Conservation (phyloP, 1,140 invertebrate genomes). For the Laupala kohalensis region DNA sequence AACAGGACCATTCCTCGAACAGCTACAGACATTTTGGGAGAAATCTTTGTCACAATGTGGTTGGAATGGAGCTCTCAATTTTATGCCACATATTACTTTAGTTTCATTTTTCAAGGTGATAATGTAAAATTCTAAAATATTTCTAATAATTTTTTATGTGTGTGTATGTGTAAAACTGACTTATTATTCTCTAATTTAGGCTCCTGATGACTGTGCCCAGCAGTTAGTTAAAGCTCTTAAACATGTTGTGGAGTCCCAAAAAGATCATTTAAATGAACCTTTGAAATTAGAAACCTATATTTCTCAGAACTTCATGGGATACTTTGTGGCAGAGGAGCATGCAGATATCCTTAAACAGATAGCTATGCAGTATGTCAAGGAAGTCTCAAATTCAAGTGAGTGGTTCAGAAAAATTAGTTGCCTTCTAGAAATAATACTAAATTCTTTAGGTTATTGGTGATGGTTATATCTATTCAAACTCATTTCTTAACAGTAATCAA, state of each 20-base stretch:
- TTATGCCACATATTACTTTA: slow-evolving; percentile 76
- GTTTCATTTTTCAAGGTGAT: slow-evolving; percentile 76
- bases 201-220: slow-evolving; percentile 53
- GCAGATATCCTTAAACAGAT: slow-evolving; percentile 60
- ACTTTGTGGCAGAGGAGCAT: slow-evolving; percentile 67
- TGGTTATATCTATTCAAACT: neutral
- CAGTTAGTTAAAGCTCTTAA: slow-evolving; percentile 49
- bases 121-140: neutral
- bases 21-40: slow-evolving; percentile 63
- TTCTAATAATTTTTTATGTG: neutral
- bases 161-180: neutral
- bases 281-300: slow-evolving; percentile 65
- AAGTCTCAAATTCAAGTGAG: slow-evolving; percentile 58
- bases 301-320: slow-evolving; percentile 74
- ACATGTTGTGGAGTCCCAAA: slow-evolving; percentile 50
- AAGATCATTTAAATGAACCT: slow-evolving; percentile 35
- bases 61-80: slow-evolving; percentile 82
- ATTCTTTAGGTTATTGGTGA: neutral
- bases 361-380: slow-evolving; percentile 60
- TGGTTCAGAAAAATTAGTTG: no score
- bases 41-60: slow-evolving; percentile 58
- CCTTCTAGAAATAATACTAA: no score
- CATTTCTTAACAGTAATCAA: slow-evolving; percentile 30
- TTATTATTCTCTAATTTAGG: slow-evolving; percentile 34
- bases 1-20: slow-evolving; percentile 52